Evolutionary conservation across 2,113 vertebrate species (phyloP).

Genomic region (Entelurus aequoreus): DNA sequence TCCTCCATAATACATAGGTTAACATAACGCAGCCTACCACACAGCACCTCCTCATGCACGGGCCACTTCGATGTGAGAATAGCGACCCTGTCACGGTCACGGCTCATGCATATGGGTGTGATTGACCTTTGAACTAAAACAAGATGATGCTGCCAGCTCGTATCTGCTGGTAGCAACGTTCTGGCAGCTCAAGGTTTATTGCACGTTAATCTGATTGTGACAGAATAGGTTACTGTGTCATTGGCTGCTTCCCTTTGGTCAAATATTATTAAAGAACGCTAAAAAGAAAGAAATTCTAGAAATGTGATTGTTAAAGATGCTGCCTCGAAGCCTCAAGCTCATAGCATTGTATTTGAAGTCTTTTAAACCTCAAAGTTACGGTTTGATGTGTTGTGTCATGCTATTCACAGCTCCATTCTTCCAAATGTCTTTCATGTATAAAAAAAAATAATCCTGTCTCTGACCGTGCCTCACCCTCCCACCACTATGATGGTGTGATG

Average conservation of each 20-base stretch:
- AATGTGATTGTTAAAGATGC: background rate
- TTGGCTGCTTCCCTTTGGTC: background rate
- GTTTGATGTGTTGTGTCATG: no score
- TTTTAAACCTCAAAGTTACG: background rate
- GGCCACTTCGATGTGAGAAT: slow-evolving; percentile 5
- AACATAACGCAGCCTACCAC: slow-evolving; percentile 5
- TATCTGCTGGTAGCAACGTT: background rate
- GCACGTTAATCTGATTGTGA: slow-evolving; percentile 3
- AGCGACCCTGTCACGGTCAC: slow-evolving; percentile 1
- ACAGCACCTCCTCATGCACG: slow-evolving; percentile 5
- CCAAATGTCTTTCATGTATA: no score
- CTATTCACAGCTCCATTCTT: no score
- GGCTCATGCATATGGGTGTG: slow-evolving; percentile 6
- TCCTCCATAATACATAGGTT: slow-evolving; percentile 15
- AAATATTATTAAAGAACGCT: no score
- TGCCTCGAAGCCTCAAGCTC: slow-evolving; percentile 27
- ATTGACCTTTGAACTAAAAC: slow-evolving; percentile 35
- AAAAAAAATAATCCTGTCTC: no score
- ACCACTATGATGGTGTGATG: no score
- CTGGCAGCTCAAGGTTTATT: background rate
- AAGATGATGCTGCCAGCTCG: background rate
- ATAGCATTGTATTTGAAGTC: background rate
- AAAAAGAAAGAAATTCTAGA: background rate
- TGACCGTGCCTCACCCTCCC: no score
- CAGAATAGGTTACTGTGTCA: background rate